phyloP scores from a whole-genome alignment of 2,888 invertebrate species.

The Drosophila mercatorum region DNA sequence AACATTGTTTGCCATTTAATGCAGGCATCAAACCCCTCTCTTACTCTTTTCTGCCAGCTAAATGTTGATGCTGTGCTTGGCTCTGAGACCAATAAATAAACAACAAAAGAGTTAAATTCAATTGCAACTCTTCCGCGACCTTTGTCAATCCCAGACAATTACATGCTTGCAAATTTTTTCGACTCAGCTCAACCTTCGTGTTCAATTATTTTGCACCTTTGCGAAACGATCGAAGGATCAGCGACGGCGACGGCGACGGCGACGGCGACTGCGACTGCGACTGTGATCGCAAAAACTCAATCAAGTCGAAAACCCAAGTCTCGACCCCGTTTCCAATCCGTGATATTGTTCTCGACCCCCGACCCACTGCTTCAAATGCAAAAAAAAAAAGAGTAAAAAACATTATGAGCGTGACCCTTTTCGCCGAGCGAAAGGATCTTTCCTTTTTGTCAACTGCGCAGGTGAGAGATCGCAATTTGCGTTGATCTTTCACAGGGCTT shows the following conservation, averaged over 20 bases:
- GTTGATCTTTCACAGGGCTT: slow-evolving; percentile 62
- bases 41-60: slow-evolving; percentile 22
- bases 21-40: slow-evolving; percentile 67
- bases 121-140: slow-evolving; percentile 59
- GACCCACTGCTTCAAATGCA: slow-evolving; percentile 58
- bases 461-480: slow-evolving; percentile 71
- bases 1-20: slow-evolving; percentile 64
- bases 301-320: slow-evolving; percentile 71
- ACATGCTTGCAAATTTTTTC: slow-evolving; percentile 83
- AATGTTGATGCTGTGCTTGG: slow-evolving; percentile 26
- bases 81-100: slow-evolving; percentile 75
- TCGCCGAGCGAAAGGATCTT: slow-evolving; percentile 38
- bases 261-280: background rate
- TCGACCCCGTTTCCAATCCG: slow-evolving; percentile 55
- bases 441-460: slow-evolving; percentile 69
- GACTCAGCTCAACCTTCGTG: slow-evolving; percentile 57
- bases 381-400: slow-evolving; percentile 36
- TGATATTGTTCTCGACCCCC: slow-evolving; percentile 38
- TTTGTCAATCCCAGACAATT: slow-evolving; percentile 77
- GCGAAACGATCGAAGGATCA: slow-evolving; percentile 65
- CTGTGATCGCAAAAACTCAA: slow-evolving; percentile 70
- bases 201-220: slow-evolving; percentile 80
- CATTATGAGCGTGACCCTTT: slow-evolving; percentile 58
- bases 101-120: slow-evolving; percentile 79
- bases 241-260: slow-evolving; percentile 11